Percentiles rank a stretch among this genome's conserved stretches.
phyloP scores from a whole-genome alignment of 2,888 invertebrate species.

The Alcis repandata region DNA sequence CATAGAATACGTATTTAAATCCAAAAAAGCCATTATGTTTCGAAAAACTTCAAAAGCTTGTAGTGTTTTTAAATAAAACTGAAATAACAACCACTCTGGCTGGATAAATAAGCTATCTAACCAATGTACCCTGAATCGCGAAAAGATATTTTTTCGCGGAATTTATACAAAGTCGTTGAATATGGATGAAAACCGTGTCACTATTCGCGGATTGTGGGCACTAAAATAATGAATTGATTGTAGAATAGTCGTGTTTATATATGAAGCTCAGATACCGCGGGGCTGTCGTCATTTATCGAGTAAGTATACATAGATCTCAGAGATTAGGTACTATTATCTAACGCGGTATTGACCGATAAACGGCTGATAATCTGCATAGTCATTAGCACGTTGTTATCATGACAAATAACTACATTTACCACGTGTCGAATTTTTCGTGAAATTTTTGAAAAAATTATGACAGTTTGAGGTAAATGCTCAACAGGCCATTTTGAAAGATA shows the following conservation, averaged over 20 bases:
- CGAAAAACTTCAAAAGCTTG: background rate
- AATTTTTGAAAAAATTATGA: no score
- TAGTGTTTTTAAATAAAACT: background rate
- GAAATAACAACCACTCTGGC: background rate
- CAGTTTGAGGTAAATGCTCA: no score
- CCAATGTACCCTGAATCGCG: background rate
- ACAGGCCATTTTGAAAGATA: no score
- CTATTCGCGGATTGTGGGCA: conserved; percentile 30
- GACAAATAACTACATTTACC: background rate
- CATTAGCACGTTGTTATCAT: background rate
- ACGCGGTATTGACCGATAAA: conserved; percentile 36
- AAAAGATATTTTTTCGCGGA: conserved; percentile 2
- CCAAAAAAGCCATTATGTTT: background rate
- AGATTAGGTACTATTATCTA: conserved; percentile 34
- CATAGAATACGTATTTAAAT: background rate
- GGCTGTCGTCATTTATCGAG: conserved; percentile 24
- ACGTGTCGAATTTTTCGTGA: no score
- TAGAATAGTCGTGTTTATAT: conserved; percentile 41
- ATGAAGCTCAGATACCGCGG: conserved; percentile 24
- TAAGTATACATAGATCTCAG: conserved; percentile 23
- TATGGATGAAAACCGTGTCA: conserved; percentile 33
- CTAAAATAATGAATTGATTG: conserved; percentile 30
- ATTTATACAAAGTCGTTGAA: conserved; percentile 11
- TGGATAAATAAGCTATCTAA: background rate
- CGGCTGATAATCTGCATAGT: conserved; percentile 17